Percentiles rank a stretch among this genome's conserved stretches.
These are phyloP conservation scores for Tipula confusa DNA, from an alignment of 2,888 invertebrate genomes.

Conservation along the genomic window DNA sequence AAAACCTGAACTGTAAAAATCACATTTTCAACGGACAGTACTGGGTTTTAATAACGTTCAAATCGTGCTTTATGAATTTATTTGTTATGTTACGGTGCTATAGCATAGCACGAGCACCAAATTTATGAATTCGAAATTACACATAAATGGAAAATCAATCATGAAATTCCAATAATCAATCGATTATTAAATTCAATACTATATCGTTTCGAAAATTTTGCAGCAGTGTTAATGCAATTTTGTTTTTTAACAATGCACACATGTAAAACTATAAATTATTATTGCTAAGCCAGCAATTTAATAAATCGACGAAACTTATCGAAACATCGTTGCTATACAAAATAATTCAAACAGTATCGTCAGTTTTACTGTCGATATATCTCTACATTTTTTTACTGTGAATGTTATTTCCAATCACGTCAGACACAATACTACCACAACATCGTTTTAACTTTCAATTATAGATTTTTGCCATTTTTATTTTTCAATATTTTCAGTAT, in stretches of 20 bases:
- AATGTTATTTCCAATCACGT: neutral
- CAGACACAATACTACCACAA: conserved; percentile 9
- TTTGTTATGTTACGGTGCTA: too few species aligned
- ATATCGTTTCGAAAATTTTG: neutral
- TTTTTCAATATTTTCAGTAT: neutral
- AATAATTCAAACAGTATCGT: neutral
- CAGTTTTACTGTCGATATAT: neutral
- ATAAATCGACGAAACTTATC: neutral
- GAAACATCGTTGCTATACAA: neutral
- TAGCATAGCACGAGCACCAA: too few species aligned
- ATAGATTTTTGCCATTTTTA: neutral
- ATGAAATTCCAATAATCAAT: neutral
- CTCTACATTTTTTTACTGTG: neutral
- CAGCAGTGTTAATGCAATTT: neutral
- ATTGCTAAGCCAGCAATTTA: neutral
- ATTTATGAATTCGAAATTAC: too few species aligned
- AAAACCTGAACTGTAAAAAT: too few species aligned
- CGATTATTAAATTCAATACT: neutral
- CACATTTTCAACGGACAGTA: too few species aligned
- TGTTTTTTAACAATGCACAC: neutral
- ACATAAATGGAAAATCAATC: too few species aligned
- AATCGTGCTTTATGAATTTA: too few species aligned
- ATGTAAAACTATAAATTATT: neutral
- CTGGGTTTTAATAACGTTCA: too few species aligned
- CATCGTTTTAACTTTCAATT: neutral